These are phyloP conservation scores for Sceloporus undulatus DNA, from an alignment of 2,113 vertebrate genomes.

Conservation along the genomic window DNA sequence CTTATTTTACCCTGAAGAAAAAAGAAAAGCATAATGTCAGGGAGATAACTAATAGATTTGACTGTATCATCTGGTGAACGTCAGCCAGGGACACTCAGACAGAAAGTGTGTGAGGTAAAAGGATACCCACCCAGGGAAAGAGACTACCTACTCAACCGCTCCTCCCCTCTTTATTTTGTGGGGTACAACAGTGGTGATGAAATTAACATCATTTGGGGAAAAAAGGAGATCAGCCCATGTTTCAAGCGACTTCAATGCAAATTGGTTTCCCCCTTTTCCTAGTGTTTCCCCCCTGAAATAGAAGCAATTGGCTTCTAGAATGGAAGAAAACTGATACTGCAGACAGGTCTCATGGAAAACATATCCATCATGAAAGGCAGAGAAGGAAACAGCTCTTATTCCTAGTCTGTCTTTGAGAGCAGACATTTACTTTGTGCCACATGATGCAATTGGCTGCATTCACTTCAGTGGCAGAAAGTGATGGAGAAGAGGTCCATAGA, in stretches of 20 bases:
- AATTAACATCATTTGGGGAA: not conserved
- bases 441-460: not conserved
- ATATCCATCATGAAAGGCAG: too few species aligned
- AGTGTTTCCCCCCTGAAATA: too few species aligned
- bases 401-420: not conserved
- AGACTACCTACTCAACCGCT: too few species aligned
- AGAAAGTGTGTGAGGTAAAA: not conserved
- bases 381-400: not conserved
- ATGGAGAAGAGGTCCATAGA: not conserved
- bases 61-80: not conserved
- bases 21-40: not conserved
- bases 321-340: not conserved
- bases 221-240: not conserved
- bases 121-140: not conserved
- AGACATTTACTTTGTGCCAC: not conserved
- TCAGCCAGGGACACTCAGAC: not conserved
- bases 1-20: conserved; percentile 72
- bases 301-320: not conserved
- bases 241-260: not conserved
- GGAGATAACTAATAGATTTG: not conserved
- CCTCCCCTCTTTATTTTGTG: not conserved
- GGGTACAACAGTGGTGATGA: not conserved
- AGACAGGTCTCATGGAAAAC: not conserved
- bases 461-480: not conserved
- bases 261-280: not conserved